Evolutionary conservation across 2,113 vertebrate genomes (phyloP), one percentile per base, ranked within the genome.

Genomic region (Oncorhynchus clarkii): DNA sequence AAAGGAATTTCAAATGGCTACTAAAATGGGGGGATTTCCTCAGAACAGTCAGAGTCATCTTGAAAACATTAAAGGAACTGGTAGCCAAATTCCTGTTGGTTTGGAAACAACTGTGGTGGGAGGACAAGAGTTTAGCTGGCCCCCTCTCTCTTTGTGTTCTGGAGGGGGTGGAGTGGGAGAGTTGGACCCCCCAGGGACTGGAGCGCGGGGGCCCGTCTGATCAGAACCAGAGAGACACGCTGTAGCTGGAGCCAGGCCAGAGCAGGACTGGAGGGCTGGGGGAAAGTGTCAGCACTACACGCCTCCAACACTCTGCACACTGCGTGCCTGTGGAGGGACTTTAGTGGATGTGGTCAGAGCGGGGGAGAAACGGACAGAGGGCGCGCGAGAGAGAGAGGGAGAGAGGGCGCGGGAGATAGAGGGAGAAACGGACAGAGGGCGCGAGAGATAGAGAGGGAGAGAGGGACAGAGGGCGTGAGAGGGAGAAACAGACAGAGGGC

Each of bases 11-110:
- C 83, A 92, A 91, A 92, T 92, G 90, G 88, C 88, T 90, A 91
- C 91, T 90, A 90, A 91, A 91, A 83, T 84, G 86, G 90, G 91
- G 90, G 93, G 86, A 92, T 92, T 93, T 94, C 92, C 93, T 92
- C 91, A 83, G 85, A 93, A 91, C 88, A 90, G 88, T 89, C 86
- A 90, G 82, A 89, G 89, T 85, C 93, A 94, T 94, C 92, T 94
- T 93, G 93, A 93, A 94, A 89, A 92, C 90, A 93, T 94, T 94
- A 93, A 72, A 83, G 45, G 85, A 87, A 90, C 88, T 91, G 84
- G 92, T 92, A 91, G 93, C 93, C 93, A 93, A 92, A 92, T 92
- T 92, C 89, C 81, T 88, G 78, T 80, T 86, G 83, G 87, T 91
- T 90, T 80, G 73, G 86, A 90, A 92, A 89, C 85, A 89, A 92